These are phyloP conservation scores for Choloepus didactylus DNA, from an alignment of 2,797 vertebrate species.

Conservation along the genomic window DNA sequence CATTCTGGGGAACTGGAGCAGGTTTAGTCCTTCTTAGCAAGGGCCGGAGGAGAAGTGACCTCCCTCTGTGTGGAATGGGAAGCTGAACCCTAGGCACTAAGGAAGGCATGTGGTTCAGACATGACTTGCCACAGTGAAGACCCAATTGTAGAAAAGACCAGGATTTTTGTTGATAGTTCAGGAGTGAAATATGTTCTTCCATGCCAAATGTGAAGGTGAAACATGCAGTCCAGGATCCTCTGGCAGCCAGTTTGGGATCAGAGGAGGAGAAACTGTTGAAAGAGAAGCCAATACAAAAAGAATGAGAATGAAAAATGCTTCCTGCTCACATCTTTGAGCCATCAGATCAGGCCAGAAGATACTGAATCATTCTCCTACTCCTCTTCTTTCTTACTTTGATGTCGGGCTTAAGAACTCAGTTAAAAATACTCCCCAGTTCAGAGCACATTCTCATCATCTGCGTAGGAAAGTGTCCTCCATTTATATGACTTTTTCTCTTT, in stretches of 20 bases:
- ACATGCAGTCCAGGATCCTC: background rate
- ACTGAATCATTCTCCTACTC: background rate
- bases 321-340: background rate
- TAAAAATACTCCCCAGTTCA: background rate
- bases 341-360: background rate
- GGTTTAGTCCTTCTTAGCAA: background rate
- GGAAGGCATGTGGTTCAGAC: background rate
- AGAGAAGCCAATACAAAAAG: background rate
- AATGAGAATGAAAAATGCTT: background rate
- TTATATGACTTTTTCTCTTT: background rate
- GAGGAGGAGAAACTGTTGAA: background rate
- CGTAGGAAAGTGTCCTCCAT: background rate
- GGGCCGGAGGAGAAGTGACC: background rate
- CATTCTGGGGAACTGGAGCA: background rate
- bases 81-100: background rate
- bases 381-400: background rate
- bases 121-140: background rate
- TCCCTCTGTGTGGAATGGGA: background rate
- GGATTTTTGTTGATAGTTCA: background rate
- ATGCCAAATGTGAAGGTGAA: background rate
- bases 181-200: background rate
- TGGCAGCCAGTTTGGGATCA: background rate
- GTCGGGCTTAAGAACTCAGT: background rate
- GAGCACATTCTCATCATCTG: background rate
- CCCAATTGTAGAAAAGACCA: background rate